A percentile compares a stretch with the other conserved stretches of the same genome.
Conservation (phyloP, 37 sponge, comb jelly and placozoan species). For the Mnemiopsis leidyi region DNA sequence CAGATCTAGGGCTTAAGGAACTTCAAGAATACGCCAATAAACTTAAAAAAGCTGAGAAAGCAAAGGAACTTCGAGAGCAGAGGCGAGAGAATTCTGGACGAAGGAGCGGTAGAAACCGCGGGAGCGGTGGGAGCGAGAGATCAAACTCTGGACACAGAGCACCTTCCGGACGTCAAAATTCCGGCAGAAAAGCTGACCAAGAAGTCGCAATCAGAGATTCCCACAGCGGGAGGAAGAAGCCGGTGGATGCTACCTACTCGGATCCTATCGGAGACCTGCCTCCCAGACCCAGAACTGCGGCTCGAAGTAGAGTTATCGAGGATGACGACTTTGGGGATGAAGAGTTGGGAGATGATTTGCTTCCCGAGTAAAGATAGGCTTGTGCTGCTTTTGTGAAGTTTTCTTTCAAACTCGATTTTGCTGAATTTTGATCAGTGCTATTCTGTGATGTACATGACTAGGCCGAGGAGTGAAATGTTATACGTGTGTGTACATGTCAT, state of each 20-base stretch:
- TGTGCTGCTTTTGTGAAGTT: too few relatives aligned
- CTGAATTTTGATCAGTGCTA: too few relatives aligned
- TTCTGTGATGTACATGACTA: background rate
- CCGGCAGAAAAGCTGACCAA: background rate
- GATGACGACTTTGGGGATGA: constrained; percentile 84
- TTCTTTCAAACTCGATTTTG: too few relatives aligned
- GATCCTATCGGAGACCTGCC: constrained; percentile 92
- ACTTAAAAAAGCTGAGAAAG: constrained; percentile 89
- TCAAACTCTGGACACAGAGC: background rate
- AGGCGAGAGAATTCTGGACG: background rate
- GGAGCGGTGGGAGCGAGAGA: constrained; percentile 64
- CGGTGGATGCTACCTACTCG: constrained; percentile 74
- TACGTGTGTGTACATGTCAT: too few relatives aligned
- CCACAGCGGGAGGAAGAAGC: constrained; percentile 12
- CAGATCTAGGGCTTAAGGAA: constrained; percentile 90
- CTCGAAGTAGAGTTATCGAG: constrained; percentile 58
- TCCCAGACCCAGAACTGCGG: constrained; percentile 78
- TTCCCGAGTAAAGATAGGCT: constrained; percentile 69
- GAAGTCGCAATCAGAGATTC: background rate
- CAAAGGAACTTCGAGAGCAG: constrained; percentile 70
- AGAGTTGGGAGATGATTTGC: constrained; percentile 86
- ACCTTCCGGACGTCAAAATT: constrained; percentile 31
- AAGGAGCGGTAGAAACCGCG: constrained; percentile 63
- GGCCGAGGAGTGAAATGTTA: too few relatives aligned
- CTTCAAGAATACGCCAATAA: constrained; percentile 78